Base-by-base conservation (phyloP, 2,888 invertebrate species). In the Nemoura dubitans region DNA sequence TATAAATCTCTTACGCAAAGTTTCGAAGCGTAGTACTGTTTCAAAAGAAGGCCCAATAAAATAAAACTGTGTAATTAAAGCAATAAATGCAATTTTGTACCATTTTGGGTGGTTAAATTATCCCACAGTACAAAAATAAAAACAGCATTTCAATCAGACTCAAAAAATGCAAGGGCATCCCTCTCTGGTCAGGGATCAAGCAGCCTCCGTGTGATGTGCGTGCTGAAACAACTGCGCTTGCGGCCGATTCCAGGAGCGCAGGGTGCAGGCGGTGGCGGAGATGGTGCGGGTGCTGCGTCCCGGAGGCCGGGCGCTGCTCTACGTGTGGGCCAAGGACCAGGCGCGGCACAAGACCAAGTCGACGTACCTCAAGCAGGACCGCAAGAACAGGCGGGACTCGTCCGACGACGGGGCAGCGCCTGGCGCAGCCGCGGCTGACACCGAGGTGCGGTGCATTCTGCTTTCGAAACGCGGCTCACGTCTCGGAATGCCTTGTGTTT, bases 321-420 rank as follows among this genome's bases (percentile, higher is more conserved):
- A 99, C 89, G 99, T 99, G 0, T 99, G 99, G 99, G 98, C 99
- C 0, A 96, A 96, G 91, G 96, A 98, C 90, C 98, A 98, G 91
- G 93, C 93, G 0, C 94, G 92, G 88, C 93, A 95, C 80, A 93
- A 93, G 27, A 91, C 93, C 85, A 94, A 94, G 89, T 95, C 96
- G 0, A 94, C 94, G 86, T 97, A 96, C 90, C 91, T 97, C 30
- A 95, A 94, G 89, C 94, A 94, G 90, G 93, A 93, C 89, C 93
- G 93, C 88, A 93, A 93, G 88, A 92, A 93, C 85, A 92, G 91
- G 89, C 89, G 90, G 76, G 86, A 88, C 87, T 84, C 30, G 27
- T 25, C 42, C 59, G 77, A 76, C 10, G 59, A n/a, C 28, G 42
- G 21, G 27, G 42, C 78, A 3, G 14, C 14, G 59, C 21, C 36